A percentile compares a stretch with the other conserved stretches of the same genome.
These are phyloP conservation scores for Peromyscus melanophrys DNA, from an alignment of 2,797 vertebrate species.

Conservation along the genomic window DNA sequence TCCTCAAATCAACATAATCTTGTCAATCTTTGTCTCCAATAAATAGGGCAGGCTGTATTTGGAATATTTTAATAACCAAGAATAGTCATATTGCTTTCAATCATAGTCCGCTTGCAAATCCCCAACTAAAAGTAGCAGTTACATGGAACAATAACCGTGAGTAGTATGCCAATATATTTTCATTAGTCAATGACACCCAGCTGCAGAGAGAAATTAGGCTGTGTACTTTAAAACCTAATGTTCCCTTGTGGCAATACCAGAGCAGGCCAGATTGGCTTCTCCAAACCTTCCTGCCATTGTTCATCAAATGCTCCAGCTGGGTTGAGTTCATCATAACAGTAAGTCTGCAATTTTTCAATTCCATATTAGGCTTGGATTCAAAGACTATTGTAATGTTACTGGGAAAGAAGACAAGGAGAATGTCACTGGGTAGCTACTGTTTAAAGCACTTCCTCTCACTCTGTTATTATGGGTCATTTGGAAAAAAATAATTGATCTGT, in stretches of 20 bases:
- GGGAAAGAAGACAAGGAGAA: slow-evolving; percentile 35
- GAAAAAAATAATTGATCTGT: slow-evolving; percentile 55
- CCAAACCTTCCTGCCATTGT: slow-evolving; percentile 73
- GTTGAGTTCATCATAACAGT: slow-evolving; percentile 75
- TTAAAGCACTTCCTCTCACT: slow-evolving; percentile 29
- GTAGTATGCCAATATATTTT: slow-evolving; percentile 87
- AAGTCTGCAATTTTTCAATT: slow-evolving; percentile 81
- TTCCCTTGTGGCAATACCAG: slow-evolving; percentile 66
- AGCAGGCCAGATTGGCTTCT: slow-evolving; percentile 59
- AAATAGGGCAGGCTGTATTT: slow-evolving; percentile 88
- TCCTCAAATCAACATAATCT: slow-evolving; percentile 88
- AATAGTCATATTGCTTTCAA: slow-evolving; percentile 87
- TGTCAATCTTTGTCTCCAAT: slow-evolving; percentile 89
- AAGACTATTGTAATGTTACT: slow-evolving; percentile 49
- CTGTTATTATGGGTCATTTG: slow-evolving; percentile 71
- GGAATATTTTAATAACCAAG: slow-evolving; percentile 88
- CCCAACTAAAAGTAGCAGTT: slow-evolving; percentile 84
- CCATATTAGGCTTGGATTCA: slow-evolving; percentile 71
- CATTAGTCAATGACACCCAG: slow-evolving; percentile 88
- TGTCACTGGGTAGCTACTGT: slow-evolving; percentile 55
- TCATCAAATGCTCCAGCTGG: slow-evolving; percentile 77
- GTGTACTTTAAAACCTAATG: slow-evolving; percentile 81
- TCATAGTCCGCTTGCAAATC: slow-evolving; percentile 88
- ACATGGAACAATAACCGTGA: slow-evolving; percentile 87
- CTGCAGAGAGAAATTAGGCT: slow-evolving; percentile 84